phyloP scores from a whole-genome alignment of 2,113 vertebrate species.

The Otolemur garnettii region DNA sequence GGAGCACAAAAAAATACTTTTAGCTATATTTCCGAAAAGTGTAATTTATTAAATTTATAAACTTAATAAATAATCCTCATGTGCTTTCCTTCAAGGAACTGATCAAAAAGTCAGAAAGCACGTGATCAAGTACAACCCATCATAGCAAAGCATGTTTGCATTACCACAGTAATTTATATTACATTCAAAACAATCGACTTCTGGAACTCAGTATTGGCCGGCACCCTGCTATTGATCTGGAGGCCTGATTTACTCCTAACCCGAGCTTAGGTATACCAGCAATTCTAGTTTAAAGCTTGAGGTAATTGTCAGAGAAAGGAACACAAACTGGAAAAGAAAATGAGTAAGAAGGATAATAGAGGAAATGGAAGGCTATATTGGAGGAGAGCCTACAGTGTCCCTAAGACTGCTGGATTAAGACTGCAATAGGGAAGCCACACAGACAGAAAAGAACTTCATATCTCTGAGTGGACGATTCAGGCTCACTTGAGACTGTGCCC shows the following conservation, averaged over 20 bases:
- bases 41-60: not conserved
- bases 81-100: not conserved
- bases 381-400: not conserved
- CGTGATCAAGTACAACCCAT: not conserved
- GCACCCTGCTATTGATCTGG: not conserved
- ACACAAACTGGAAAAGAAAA: not conserved
- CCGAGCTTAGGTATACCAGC: not conserved
- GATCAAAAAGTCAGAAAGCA: not conserved
- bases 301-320: not conserved
- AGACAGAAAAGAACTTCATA: not conserved
- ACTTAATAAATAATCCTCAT: not conserved
- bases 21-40: not conserved
- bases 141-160: not conserved
- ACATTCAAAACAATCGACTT: not conserved
- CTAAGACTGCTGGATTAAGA: not conserved
- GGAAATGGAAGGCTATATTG: not conserved
- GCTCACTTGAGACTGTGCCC: not conserved
- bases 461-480: not conserved
- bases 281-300: not conserved
- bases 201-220: not conserved
- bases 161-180: not conserved
- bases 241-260: not conserved
- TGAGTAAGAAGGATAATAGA: not conserved
- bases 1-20: not conserved
- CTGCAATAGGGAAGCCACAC: not conserved